phyloP scores from a whole-genome alignment of 2,797 vertebrate species.

The Alauda arvensis region DNA sequence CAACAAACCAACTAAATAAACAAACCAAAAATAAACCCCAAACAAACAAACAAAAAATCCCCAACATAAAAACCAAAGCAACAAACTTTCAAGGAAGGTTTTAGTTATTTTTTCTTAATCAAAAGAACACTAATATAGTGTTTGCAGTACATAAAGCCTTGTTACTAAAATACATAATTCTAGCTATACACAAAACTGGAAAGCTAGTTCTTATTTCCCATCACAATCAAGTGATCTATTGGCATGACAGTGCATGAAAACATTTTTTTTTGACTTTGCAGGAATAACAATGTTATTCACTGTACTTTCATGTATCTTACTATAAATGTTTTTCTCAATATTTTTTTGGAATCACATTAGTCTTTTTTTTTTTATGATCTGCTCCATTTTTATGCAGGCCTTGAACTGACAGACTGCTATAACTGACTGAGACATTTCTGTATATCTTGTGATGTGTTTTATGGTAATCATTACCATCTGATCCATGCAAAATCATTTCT shows the following conservation, averaged over 20 bases:
- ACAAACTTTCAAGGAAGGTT: background rate
- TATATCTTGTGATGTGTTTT: background rate
- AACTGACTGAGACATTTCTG: background rate
- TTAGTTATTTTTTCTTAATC: background rate
- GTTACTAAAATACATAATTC: background rate
- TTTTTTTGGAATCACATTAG: background rate
- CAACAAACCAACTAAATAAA: background rate
- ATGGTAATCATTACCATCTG: background rate
- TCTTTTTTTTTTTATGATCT: background rate
- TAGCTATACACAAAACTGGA: background rate
- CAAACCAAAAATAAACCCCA: background rate
- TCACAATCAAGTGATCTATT: background rate
- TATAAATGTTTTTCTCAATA: background rate
- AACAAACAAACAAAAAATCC: background rate
- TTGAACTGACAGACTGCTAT: background rate
- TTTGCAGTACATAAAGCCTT: background rate
- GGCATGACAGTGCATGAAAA: background rate
- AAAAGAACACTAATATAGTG: background rate
- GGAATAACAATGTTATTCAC: background rate
- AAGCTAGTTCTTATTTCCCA: background rate
- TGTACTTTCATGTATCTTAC: background rate
- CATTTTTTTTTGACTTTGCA: background rate
- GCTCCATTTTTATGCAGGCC: background rate
- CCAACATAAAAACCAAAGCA: background rate
- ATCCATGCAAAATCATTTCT: background rate